phyloP scores from a whole-genome alignment of 2,888 invertebrate genomes.

The Agrotis clavis region DNA sequence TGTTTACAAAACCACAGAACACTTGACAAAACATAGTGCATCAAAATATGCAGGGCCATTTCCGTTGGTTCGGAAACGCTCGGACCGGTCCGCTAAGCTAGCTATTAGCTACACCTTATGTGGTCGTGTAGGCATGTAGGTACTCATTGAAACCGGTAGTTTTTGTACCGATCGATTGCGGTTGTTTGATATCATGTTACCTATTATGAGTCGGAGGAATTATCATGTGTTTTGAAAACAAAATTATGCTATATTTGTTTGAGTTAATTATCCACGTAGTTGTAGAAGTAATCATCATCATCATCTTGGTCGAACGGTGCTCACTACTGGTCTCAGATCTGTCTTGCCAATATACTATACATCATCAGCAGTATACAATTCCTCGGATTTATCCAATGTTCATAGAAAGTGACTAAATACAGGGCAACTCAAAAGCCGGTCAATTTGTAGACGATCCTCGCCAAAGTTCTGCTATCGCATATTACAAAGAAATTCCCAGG shows the following conservation, averaged over 20 bases:
- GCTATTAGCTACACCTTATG: conserved; percentile 35
- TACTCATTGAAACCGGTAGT: conserved; percentile 23
- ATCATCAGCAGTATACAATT: not conserved
- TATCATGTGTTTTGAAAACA: not conserved
- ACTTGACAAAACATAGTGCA: conserved; percentile 35
- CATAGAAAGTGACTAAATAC: not conserved
- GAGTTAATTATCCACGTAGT: too few relatives aligned
- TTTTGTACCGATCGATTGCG: conserved; percentile 25
- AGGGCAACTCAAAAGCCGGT: not conserved
- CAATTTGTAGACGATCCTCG: not conserved
- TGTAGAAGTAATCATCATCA: too few relatives aligned
- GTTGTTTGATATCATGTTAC: conserved; percentile 2
- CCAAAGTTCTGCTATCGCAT: too few relatives aligned
- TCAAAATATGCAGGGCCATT: conserved; percentile 37
- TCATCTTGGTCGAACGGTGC: not conserved
- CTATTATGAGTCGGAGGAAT: not conserved
- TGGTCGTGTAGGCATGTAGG: conserved; percentile 28
- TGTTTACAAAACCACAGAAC: conserved; percentile 18
- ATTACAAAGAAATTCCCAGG: too few relatives aligned
- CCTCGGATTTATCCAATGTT: not conserved
- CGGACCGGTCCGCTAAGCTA: conserved; percentile 33
- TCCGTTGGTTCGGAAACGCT: conserved; percentile 39
- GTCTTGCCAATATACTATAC: too few relatives aligned
- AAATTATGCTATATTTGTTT: not conserved
- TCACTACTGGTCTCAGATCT: not conserved